Conservation (phyloP, 53 echinoderm and acorn worm species). For the Holothuria scabra region DNA sequence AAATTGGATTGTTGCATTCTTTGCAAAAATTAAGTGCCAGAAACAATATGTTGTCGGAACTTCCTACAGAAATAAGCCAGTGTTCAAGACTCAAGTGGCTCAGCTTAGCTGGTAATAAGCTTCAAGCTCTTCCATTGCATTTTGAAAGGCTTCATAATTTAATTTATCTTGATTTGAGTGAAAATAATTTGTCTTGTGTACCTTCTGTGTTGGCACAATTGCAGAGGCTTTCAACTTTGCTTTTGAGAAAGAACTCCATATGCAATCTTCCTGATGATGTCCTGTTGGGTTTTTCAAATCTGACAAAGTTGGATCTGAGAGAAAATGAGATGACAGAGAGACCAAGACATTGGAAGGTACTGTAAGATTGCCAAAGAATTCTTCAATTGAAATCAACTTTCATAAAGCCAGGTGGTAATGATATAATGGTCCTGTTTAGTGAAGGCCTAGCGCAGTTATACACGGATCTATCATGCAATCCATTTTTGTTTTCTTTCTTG, state of each 20-base stretch:
- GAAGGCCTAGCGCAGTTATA: no score
- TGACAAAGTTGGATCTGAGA: constrained; percentile 90
- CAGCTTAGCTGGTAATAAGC: constrained; percentile 70
- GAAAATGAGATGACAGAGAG: constrained; percentile 82
- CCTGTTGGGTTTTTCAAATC: constrained; percentile 76
- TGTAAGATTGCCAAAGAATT: constrained; percentile 5
- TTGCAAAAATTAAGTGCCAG: constrained; percentile 81
- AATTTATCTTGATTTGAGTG: constrained; percentile 82
- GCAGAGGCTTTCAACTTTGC: constrained; percentile 69
- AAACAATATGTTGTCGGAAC: constrained; percentile 72
- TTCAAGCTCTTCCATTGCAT: constrained; percentile 62
- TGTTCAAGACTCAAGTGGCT: constrained; percentile 75
- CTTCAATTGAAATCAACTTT: no score
- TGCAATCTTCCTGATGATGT: constrained; percentile 75
- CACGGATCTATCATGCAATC: no score
- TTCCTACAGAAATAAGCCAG: constrained; percentile 77
- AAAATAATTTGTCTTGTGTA: constrained; percentile 68
- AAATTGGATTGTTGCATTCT: constrained; percentile 74
- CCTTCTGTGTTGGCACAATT: constrained; percentile 63
- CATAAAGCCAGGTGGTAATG: no score
- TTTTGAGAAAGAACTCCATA: constrained; percentile 75
- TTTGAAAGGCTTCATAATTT: constrained; percentile 71
- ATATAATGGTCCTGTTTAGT: no score
- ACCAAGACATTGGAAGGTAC: constrained; percentile 98
- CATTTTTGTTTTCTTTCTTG: no score